Evolutionary conservation across 2,797 vertebrate species (phyloP).

Genomic region (Scolopax rusticola): DNA sequence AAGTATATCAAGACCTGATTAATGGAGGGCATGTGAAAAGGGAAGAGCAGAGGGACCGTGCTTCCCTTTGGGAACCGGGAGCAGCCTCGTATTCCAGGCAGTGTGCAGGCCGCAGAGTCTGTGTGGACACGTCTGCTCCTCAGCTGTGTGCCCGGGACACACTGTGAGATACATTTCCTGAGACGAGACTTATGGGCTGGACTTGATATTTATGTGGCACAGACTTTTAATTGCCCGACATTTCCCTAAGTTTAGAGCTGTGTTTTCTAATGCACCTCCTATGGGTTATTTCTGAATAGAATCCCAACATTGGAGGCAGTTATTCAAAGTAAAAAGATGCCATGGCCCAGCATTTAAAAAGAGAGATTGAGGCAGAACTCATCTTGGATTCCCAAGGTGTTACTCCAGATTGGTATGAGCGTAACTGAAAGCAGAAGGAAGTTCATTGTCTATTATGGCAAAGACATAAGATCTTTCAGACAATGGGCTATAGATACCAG

Average conservation of each 20-base stretch:
- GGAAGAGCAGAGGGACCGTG: neutral
- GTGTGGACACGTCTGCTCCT: neutral
- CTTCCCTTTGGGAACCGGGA: rapidly evolving
- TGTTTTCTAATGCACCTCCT: neutral
- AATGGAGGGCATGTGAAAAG: rapidly evolving
- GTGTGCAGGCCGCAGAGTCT: neutral
- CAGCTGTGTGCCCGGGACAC: neutral
- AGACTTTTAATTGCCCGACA: neutral
- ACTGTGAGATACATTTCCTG: neutral
- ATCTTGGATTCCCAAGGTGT: slow-evolving; percentile 51
- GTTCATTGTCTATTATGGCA: neutral
- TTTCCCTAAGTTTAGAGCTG: neutral
- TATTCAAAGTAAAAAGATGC: slow-evolving; percentile 10
- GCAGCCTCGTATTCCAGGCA: neutral
- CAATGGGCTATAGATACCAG: neutral
- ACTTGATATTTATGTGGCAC: neutral
- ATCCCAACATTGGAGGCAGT: neutral
- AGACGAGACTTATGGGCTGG: neutral
- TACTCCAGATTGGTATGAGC: slow-evolving; percentile 9
- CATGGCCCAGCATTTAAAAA: neutral
- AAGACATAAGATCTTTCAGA: neutral
- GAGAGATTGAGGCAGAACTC: slow-evolving; percentile 15
- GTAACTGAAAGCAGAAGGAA: slow-evolving; percentile 42
- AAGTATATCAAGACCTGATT: neutral
- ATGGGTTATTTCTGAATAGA: neutral